These are phyloP conservation scores for Cephus pulcher DNA, from an alignment of 2,888 invertebrate species.

Conservation along the genomic window DNA sequence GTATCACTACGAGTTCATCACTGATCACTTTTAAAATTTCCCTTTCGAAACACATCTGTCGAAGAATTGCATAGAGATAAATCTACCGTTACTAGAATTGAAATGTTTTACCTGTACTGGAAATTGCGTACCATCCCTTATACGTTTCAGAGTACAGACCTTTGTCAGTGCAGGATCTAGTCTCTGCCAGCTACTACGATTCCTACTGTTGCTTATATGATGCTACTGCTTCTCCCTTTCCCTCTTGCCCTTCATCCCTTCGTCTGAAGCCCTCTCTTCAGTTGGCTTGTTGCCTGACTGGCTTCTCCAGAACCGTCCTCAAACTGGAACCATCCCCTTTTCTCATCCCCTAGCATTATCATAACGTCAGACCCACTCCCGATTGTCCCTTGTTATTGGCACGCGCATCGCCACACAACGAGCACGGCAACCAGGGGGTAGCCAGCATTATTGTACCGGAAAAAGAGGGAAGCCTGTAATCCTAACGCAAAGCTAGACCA, in stretches of 20 bases:
- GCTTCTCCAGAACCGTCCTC: neutral
- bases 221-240: neutral
- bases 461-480: neutral
- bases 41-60: neutral
- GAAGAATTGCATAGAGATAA: neutral
- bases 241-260: neutral
- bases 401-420: constrained; percentile 8
- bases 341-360: neutral
- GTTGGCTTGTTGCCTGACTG: neutral
- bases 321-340: neutral
- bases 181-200: neutral
- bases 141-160: neutral
- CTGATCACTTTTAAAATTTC: neutral
- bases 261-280: neutral
- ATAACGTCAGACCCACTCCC: constrained; percentile 24
- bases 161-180: neutral
- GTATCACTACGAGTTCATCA: too few species aligned
- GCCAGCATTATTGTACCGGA: neutral
- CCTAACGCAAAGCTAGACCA: neutral
- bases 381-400: constrained; percentile 25
- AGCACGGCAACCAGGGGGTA: neutral
- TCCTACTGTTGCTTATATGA: neutral
- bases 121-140: neutral
- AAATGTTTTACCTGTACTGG: neutral
- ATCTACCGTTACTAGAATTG: neutral